These are phyloP conservation scores for Muntiacus muntjak DNA, from an alignment of 2,113 vertebrate genomes.

Conservation along the genomic window DNA sequence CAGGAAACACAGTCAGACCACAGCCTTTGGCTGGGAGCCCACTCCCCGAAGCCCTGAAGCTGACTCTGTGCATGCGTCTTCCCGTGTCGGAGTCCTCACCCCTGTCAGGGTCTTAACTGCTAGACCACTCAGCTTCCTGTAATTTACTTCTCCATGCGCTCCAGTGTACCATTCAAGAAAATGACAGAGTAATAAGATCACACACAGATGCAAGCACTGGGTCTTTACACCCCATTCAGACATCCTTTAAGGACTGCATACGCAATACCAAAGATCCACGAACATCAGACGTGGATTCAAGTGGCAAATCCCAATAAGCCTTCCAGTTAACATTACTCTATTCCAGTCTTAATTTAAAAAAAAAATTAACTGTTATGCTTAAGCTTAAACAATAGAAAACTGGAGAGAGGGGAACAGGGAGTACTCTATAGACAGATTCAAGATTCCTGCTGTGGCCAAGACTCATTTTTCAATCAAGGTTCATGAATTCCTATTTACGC, in stretches of 20 bases:
- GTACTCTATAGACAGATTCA: neutral
- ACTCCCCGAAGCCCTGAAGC: rapidly evolving
- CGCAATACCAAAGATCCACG: neutral
- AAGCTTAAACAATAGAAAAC: neutral
- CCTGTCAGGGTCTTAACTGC: neutral
- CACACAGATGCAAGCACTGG: neutral
- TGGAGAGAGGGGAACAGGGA: rapidly evolving
- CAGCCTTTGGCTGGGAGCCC: neutral
- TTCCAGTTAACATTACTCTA: neutral
- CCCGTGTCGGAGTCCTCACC: rapidly evolving
- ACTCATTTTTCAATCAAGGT: neutral
- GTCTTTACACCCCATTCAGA: neutral
- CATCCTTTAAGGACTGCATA: neutral
- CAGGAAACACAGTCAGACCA: neutral
- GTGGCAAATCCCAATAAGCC: neutral
- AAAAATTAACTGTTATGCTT: neutral
- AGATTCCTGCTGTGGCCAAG: neutral
- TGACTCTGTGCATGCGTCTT: rapidly evolving
- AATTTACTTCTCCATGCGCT: neutral
- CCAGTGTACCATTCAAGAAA: neutral
- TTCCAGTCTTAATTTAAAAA: neutral
- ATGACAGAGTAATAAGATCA: neutral
- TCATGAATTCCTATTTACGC: neutral
- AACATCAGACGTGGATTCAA: neutral
- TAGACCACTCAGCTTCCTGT: rapidly evolving